phyloP scores from a whole-genome alignment of 2,888 invertebrate species.

The Deroplatys truncata region DNA sequence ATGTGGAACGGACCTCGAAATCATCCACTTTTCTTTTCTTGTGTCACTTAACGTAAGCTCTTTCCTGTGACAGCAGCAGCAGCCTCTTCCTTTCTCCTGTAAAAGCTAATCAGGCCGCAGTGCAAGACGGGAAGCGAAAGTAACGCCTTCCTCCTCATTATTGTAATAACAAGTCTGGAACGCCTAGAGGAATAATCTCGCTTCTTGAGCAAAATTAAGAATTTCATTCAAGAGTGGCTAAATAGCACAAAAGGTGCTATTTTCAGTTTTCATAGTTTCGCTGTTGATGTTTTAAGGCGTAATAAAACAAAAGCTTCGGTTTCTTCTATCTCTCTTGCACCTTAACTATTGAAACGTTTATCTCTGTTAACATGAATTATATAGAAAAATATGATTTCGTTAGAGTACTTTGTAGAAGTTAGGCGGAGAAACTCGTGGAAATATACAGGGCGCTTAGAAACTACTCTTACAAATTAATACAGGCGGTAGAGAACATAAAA shows the following conservation, averaged over 20 bases:
- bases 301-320: no score
- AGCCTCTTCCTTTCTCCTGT: neutral
- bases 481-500: no score
- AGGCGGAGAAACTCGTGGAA: no score
- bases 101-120: constrained; percentile 1
- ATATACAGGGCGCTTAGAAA: no score
- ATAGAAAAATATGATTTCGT: no score
- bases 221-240: neutral
- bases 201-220: neutral
- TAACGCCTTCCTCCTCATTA: neutral
- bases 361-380: no score
- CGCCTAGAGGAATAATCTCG: neutral
- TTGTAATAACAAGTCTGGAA: neutral
- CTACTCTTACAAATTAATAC: no score
- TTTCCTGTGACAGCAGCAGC: neutral
- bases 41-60: neutral
- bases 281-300: no score
- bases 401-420: no score
- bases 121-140: neutral
- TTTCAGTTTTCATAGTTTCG: neutral
- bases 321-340: no score
- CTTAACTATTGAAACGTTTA: no score
- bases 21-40: neutral
- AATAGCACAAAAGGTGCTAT: neutral
- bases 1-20: constrained; percentile 13